Conservation (phyloP, 2,113 vertebrate species). For the Onychorhynchus coronatus region DNA sequence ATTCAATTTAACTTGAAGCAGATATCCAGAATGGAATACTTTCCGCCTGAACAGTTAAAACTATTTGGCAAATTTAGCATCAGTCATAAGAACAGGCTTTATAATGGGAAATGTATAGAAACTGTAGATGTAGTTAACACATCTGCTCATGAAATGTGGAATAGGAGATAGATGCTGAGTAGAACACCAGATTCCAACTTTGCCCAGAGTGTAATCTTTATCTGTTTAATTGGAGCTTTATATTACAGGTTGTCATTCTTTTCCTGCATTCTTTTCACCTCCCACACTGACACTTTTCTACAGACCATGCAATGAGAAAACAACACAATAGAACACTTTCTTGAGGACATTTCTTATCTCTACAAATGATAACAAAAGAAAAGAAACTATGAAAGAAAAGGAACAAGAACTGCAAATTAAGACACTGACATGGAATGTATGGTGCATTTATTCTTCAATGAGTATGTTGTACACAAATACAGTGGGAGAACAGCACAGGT, state of each 20-base stretch:
- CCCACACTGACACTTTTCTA: not conserved
- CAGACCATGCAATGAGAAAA: not conserved
- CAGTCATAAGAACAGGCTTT: not conserved
- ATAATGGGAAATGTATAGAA: not conserved
- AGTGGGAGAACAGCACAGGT: not conserved
- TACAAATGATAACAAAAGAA: not conserved
- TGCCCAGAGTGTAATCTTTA: not conserved
- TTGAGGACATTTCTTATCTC: not conserved
- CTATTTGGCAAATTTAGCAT: not conserved
- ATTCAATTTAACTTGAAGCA: not conserved
- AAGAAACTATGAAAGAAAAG: not conserved
- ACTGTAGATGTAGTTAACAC: not conserved
- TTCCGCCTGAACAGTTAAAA: not conserved
- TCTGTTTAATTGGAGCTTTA: not conserved
- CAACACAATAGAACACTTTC: not conserved
- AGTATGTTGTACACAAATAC: not conserved
- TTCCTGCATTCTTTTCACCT: not conserved
- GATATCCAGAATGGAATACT: not conserved
- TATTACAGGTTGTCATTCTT: accelerated
- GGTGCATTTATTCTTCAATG: not conserved
- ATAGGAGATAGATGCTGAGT: not conserved
- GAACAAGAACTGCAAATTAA: not conserved
- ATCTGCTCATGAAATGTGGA: not conserved
- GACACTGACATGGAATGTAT: not conserved
- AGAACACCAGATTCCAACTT: not conserved